A percentile compares a stretch with the other conserved stretches of the same genome.
These are phyloP conservation scores for Bostrychus sinensis DNA, from an alignment of 2,113 vertebrate genomes.

Conservation along the genomic window DNA sequence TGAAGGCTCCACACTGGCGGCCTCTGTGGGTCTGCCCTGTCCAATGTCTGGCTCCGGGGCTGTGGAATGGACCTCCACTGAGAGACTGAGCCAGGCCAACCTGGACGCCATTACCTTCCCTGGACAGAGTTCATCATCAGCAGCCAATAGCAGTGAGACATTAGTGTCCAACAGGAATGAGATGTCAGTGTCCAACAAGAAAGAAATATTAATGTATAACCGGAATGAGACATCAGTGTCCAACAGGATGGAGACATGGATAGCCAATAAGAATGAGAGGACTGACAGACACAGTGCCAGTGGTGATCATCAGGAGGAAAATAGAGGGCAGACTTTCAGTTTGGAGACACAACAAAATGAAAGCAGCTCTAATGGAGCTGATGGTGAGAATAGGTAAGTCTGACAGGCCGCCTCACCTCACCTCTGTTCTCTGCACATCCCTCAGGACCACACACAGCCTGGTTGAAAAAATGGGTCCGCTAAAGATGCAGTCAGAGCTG, in stretches of 20 bases:
- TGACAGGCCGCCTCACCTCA: too few species aligned
- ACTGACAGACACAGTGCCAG: slow-evolving; percentile 32
- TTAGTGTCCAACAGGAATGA: too few species aligned
- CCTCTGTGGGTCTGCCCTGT: slow-evolving; percentile 76
- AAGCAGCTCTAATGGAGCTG: background rate
- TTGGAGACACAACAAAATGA: slow-evolving; percentile 33
- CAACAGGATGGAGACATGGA: background rate
- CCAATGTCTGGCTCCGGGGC: slow-evolving; percentile 47
- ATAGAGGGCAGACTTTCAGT: slow-evolving; percentile 47
- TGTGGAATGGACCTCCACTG: slow-evolving; percentile 68
- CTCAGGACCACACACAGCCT: too few species aligned
- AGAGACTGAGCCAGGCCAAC: too few species aligned
- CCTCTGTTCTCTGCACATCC: too few species aligned
- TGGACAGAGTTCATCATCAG: background rate
- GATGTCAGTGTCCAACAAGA: too few species aligned
- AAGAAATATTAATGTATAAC: too few species aligned
- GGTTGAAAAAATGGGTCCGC: too few species aligned
- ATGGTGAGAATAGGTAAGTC: background rate
- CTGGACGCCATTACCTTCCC: slow-evolving; percentile 70
- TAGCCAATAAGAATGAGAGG: background rate
- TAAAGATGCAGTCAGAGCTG: too few species aligned
- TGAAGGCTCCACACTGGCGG: slow-evolving; percentile 74
- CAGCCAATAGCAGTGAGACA: too few species aligned
- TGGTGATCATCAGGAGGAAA: slow-evolving; percentile 56
- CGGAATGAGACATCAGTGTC: too few species aligned